These are phyloP conservation scores for Patella pellucida DNA, from an alignment of 2,888 invertebrate species.

Conservation along the genomic window DNA sequence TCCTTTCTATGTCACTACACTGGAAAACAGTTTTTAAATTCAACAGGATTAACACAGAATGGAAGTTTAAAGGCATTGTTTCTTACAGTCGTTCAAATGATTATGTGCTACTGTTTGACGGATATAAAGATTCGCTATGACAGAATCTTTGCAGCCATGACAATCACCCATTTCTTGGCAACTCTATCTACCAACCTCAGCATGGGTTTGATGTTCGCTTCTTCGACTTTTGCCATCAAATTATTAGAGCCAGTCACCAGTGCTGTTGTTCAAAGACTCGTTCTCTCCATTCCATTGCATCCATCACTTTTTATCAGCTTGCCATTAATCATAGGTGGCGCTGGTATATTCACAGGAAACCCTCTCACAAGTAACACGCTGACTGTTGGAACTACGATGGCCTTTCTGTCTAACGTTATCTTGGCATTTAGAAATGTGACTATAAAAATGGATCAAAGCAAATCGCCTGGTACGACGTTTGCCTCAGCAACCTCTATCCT, in stretches of 20 bases:
- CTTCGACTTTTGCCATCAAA: constrained; percentile 47
- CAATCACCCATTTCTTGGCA: constrained; percentile 32
- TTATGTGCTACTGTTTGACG: neutral
- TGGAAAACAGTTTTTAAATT: neutral
- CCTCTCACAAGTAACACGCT: constrained; percentile 19
- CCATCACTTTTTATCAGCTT: constrained; percentile 29
- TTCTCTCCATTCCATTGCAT: constrained; percentile 30
- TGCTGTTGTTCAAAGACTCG: constrained; percentile 33
- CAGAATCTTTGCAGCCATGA: neutral
- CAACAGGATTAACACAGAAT: neutral
- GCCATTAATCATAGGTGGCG: constrained; percentile 39
- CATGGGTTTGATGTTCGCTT: constrained; percentile 39
- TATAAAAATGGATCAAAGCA: constrained; percentile 32
- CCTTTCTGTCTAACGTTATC: constrained; percentile 42
- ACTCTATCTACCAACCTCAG: constrained; percentile 44
- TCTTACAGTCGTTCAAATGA: neutral
- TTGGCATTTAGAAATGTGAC: constrained; percentile 40
- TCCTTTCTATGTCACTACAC: neutral
- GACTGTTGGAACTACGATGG: constrained; percentile 33
- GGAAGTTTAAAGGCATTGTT: neutral
- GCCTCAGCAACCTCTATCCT: neutral
- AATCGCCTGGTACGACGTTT: neutral
- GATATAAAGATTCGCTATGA: neutral
- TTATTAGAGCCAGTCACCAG: constrained; percentile 44
- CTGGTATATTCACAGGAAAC: constrained; percentile 36